Evolutionary conservation across 92 coral and sea anemone species (phyloP).

Genomic region (Palythoa caribaeorum): DNA sequence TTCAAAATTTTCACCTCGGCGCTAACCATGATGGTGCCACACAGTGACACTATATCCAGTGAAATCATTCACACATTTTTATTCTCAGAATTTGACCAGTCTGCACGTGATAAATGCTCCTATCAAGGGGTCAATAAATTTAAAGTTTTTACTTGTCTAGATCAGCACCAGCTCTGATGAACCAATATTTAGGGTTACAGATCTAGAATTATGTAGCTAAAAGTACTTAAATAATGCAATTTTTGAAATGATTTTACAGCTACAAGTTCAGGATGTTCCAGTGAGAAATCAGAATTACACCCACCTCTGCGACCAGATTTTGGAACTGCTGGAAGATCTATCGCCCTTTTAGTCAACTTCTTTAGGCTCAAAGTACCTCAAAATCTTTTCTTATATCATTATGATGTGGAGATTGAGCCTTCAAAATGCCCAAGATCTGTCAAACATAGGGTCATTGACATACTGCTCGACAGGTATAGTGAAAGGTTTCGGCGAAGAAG

Average conservation of each 20-base stretch:
- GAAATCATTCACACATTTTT: no score
- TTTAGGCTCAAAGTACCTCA: constrained; percentile 58
- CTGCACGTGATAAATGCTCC: no score
- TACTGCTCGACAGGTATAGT: constrained; percentile 56
- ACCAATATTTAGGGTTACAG: not conserved
- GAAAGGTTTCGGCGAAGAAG: constrained; percentile 58
- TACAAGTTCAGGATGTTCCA: not conserved
- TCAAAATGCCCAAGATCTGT: constrained; percentile 60
- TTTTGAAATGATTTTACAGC: not conserved
- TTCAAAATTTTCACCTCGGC: no score
- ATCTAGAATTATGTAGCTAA: no score
- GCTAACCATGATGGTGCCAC: no score
- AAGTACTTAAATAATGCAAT: not conserved
- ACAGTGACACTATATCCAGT: no score
- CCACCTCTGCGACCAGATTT: constrained; percentile 83
- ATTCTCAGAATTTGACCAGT: no score
- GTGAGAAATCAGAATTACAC: not conserved
- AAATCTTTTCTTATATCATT: constrained; percentile 72
- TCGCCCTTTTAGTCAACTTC: constrained; percentile 78
- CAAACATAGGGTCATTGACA: constrained; percentile 73
- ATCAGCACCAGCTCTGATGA: not conserved
- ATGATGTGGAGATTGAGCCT: constrained; percentile 84
- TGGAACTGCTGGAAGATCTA: constrained; percentile 78
- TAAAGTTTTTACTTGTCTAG: no score
- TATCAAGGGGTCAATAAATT: no score